Evolutionary conservation across 2,113 vertebrate species (phyloP).

Genomic region (Syngnathoides biaculeatus): DNA sequence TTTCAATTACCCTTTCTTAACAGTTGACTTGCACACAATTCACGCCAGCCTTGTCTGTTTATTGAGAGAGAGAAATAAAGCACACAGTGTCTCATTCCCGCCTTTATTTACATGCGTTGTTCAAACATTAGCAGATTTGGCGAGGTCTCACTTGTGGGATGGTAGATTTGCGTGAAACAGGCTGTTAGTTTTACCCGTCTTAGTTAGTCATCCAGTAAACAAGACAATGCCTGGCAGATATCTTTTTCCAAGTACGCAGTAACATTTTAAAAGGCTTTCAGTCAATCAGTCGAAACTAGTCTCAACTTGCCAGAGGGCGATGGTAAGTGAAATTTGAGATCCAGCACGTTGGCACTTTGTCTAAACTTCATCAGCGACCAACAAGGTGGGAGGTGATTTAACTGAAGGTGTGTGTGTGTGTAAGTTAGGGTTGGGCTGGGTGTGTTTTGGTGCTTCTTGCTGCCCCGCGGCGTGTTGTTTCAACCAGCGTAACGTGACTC

Average conservation of each 20-base stretch:
- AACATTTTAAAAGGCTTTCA: neutral
- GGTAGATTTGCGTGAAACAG: slow-evolving; percentile 14
- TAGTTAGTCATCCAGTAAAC: neutral
- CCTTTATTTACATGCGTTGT: slow-evolving; percentile 55
- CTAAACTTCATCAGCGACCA: slow-evolving; percentile 29
- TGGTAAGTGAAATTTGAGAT: slow-evolving; percentile 33
- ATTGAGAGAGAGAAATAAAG: slow-evolving; percentile 31
- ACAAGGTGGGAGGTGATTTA: slow-evolving; percentile 32
- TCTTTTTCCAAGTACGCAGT: neutral
- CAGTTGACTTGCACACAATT: neutral
- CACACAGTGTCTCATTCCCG: slow-evolving; percentile 26
- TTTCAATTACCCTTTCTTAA: neutral
- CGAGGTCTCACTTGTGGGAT: slow-evolving; percentile 5
- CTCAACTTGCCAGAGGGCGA: slow-evolving; percentile 19
- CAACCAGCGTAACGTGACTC: slow-evolving; percentile 15
- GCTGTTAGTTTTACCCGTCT: slow-evolving; percentile 1
- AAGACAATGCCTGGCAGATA: neutral
- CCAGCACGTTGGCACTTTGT: slow-evolving; percentile 26
- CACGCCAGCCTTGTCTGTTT: neutral
- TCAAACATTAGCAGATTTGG: slow-evolving; percentile 40
- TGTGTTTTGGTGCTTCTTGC: slow-evolving; percentile 21
- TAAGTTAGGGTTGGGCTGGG: slow-evolving; percentile 17
- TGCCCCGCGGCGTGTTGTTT: slow-evolving; percentile 19
- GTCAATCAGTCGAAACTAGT: slow-evolving; percentile 14
- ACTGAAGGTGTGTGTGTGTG: slow-evolving; percentile 23